phyloP scores from a whole-genome alignment of 2,797 vertebrate species.

The Coranthus polyacanthus region DNA sequence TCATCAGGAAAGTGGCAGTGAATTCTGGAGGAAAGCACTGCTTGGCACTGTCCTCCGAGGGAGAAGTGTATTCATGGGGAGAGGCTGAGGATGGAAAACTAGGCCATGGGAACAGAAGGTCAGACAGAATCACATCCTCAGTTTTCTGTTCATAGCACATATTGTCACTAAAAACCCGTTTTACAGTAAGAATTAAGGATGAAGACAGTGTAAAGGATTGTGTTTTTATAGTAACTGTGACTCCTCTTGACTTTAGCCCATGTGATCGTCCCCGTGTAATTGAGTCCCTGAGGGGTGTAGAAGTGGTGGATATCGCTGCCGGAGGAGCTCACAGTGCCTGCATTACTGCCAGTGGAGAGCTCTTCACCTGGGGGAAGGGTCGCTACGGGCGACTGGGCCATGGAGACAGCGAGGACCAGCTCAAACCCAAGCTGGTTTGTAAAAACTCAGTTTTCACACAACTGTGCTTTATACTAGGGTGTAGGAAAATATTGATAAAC shows the following conservation, averaged over 20 bases:
- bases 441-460: background rate
- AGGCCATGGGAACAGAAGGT: constrained; percentile 98
- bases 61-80: constrained; percentile 99
- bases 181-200: background rate
- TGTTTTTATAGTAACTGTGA: constrained; percentile 26
- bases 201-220: background rate
- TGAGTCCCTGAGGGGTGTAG: constrained; percentile 95
- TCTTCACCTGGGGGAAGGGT: constrained; percentile 99
- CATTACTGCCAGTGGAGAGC: constrained; percentile 95
- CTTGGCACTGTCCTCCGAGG: constrained; percentile 95
- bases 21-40: constrained; percentile 99
- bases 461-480: background rate
- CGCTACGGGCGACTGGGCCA: constrained; percentile 96
- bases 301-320: constrained; percentile 96
- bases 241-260: constrained; percentile 83
- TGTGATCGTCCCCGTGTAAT: constrained; percentile 98
- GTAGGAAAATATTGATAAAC: too few relatives aligned
- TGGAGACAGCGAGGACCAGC: constrained; percentile 98
- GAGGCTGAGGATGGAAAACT: constrained; percentile 98
- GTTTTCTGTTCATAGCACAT: background rate
- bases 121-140: constrained; percentile 5
- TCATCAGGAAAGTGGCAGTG: constrained; percentile 97
- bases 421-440: constrained; percentile 96
- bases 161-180: background rate
- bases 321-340: constrained; percentile 98